Evolutionary conservation across 2,888 invertebrate species (phyloP).

Genomic region (Thereva unica): DNA sequence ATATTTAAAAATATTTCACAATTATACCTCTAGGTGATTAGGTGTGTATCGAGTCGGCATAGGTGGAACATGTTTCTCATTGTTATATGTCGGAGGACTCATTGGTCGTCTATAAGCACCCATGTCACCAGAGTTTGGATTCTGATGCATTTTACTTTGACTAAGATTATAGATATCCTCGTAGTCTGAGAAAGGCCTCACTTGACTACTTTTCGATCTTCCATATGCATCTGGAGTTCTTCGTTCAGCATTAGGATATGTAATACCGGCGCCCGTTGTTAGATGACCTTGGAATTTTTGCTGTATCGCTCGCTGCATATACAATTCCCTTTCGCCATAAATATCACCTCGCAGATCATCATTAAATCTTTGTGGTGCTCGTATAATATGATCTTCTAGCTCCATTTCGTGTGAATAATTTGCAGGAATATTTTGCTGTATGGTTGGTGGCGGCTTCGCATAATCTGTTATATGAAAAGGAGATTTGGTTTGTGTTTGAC

Average conservation of each 20-base stretch:
- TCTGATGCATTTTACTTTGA: constrained; percentile 45
- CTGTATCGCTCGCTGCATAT: constrained; percentile 56
- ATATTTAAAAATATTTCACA: constrained; percentile 9
- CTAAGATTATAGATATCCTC: constrained; percentile 73
- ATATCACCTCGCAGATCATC: constrained; percentile 49
- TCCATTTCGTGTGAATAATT: constrained; percentile 46
- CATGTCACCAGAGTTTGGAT: constrained; percentile 47
- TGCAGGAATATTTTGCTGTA: constrained; percentile 49
- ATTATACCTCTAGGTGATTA: constrained; percentile 55
- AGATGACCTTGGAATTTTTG: constrained; percentile 50
- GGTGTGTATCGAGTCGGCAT: constrained; percentile 56
- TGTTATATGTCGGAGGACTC: constrained; percentile 62
- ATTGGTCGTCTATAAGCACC: constrained; percentile 66
- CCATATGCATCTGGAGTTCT: constrained; percentile 85
- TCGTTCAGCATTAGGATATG: constrained; percentile 62
- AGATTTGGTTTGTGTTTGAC: constrained; percentile 46
- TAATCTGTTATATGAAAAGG: constrained; percentile 44
- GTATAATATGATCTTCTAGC: constrained; percentile 50
- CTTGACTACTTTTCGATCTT: constrained; percentile 61
- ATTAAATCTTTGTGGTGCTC: constrained; percentile 45
- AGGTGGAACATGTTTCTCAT: constrained; percentile 54
- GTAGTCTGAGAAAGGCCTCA: constrained; percentile 66
- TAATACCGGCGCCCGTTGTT: constrained; percentile 35
- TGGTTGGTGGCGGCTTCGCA: constrained; percentile 60
- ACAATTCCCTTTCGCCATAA: constrained; percentile 53